These are phyloP conservation scores for Pterophyllum scalare DNA, from an alignment of 2,113 vertebrate genomes.

Conservation along the genomic window DNA sequence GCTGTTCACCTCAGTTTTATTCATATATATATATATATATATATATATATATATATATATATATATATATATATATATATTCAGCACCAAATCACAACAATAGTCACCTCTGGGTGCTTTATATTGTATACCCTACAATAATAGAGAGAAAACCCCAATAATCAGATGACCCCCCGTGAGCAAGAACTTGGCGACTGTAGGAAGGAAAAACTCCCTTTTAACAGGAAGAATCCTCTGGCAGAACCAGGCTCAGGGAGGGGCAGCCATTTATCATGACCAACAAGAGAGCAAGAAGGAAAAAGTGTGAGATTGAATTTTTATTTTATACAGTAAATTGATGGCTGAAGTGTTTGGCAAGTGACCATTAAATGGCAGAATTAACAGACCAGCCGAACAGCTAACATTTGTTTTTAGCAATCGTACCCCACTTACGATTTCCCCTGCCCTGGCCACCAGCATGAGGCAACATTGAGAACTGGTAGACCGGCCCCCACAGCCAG, in stretches of 20 bases:
- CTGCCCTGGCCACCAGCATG: neutral
- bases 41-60: no score
- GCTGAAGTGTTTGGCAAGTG: neutral
- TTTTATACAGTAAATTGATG: neutral
- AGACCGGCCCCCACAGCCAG: neutral
- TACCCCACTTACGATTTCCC: neutral
- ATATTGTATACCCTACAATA: no score
- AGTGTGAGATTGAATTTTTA: fast-evolving
- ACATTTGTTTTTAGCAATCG: neutral
- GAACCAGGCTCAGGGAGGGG: no score
- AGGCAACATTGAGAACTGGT: neutral
- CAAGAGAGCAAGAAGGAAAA: neutral
- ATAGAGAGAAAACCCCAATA: no score
- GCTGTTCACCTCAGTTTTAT: neutral
- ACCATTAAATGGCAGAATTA: neutral
- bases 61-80: no score
- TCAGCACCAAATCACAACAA: no score
- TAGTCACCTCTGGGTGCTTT: no score
- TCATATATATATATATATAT: no score
- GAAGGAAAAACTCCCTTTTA: no score
- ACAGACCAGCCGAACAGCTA: neutral
- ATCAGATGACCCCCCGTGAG: no score
- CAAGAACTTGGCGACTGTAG: no score
- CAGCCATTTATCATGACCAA: neutral
- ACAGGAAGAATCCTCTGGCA: no score